phyloP scores from a whole-genome alignment of 1,140 invertebrate genomes.

The Drosophila yakuba region DNA sequence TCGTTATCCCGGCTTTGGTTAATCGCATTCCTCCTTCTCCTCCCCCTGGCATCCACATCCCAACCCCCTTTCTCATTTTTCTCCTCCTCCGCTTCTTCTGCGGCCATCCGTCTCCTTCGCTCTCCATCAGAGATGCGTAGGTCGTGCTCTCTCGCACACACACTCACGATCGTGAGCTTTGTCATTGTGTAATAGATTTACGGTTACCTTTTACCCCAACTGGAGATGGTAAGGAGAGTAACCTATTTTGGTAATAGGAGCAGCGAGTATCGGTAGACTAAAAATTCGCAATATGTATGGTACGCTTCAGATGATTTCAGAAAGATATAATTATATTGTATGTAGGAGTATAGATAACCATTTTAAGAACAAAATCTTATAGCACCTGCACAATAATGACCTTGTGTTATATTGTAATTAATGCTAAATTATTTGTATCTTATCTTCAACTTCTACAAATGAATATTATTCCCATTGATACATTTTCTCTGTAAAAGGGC shows the following conservation, averaged over 20 bases:
- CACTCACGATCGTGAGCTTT: constrained; percentile 18
- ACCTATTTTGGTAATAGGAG: neutral
- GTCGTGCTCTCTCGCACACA: constrained; percentile 10
- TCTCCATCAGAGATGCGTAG: constrained; percentile 27
- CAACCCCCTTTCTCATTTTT: neutral
- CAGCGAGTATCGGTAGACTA: neutral
- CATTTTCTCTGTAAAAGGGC: too few species aligned
- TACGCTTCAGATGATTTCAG: too few species aligned
- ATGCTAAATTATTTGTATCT: too few species aligned
- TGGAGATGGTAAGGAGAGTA: neutral
- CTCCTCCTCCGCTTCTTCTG: neutral
- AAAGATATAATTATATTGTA: too few species aligned
- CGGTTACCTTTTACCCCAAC: neutral
- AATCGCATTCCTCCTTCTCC: constrained; percentile 15
- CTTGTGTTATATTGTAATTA: too few species aligned
- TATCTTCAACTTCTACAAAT: too few species aligned
- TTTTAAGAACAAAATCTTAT: neutral
- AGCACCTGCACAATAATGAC: neutral
- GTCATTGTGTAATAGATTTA: constrained; percentile 34
- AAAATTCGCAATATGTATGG: neutral
- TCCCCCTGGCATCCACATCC: neutral
- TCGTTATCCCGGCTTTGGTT: constrained; percentile 17
- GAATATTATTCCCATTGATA: too few species aligned
- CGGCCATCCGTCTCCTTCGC: neutral
- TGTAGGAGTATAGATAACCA: too few species aligned